Percentiles rank a stretch among this genome's conserved stretches.
These are phyloP conservation scores for Philantomba maxwellii DNA, from an alignment of 2,113 vertebrate species.

Conservation along the genomic window DNA sequence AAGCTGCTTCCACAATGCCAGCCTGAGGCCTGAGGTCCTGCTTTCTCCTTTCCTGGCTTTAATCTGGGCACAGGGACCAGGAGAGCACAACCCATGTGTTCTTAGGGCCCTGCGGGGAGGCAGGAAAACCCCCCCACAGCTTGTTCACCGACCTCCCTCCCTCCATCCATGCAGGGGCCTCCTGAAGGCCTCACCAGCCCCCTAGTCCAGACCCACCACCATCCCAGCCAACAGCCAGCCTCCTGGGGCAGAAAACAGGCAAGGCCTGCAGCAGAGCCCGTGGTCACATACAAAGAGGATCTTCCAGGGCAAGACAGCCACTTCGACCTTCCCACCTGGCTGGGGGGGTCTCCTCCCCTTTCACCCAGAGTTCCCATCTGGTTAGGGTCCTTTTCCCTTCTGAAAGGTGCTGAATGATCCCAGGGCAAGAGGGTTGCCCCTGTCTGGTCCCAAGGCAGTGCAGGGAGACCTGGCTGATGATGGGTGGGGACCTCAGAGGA, in stretches of 20 bases:
- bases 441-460: accelerated
- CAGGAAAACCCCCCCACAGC: not conserved
- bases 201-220: too few relatives aligned
- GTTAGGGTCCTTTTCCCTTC: not conserved
- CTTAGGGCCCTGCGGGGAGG: not conserved
- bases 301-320: not conserved
- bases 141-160: not conserved
- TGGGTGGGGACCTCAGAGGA: not conserved
- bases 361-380: accelerated
- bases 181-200: accelerated
- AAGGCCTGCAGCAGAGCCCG: accelerated
- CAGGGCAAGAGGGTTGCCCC: too few relatives aligned
- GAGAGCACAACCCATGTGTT: not conserved
- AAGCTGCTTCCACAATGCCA: too few relatives aligned
- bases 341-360: accelerated
- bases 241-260: not conserved
- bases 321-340: accelerated
- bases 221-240: accelerated
- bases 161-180: accelerated
- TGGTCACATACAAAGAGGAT: accelerated
- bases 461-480: not conserved
- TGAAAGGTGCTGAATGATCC: not conserved
- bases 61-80: not conserved
- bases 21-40: too few relatives aligned
- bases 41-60: not conserved